Evolutionary conservation across 1,140 invertebrate species (phyloP), one percentile per base, ranked within the genome.

Genomic region (Plodia interpunctella): DNA sequence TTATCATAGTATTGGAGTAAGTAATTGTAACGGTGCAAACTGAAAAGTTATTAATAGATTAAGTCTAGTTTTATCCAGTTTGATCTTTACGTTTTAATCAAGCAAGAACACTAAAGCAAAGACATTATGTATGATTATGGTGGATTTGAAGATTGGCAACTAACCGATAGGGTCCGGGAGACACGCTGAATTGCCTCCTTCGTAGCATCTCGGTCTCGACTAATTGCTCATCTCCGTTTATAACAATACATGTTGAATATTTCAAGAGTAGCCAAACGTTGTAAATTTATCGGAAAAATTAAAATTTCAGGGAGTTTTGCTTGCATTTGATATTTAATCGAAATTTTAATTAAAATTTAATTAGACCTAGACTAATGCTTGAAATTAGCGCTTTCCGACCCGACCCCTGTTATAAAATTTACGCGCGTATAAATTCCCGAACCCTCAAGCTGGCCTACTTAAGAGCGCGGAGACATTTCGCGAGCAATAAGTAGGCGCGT

Each of bases 401-500:
- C 57, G 32, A 54, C 52, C 61, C 56, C 62, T 65, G 67, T 70
- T 70, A 74, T 67, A 61, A 73, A 76, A 74, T 76, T 76, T 70
- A 77, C 59, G 72, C 59, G 68, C 59, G 59, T 71, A 66, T 76
- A 78, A 76, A 76, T 74, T 65, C 60, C 57, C 58, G 66, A 60
- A 64, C 61, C 66, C 64, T 51, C 49, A 54, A 49, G 63, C 53
- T 79, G 72, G 65, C 76, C 75, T 75, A 80, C 73, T 81, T 78
- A n/a, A 74, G 67, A 59, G 19, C 62, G 58, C 59, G 63, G 70
- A 78, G 70, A 76, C 75, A 74, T 82, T 80, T 83, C 69, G 66
- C 68, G 73, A 77, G 76, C 70, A 81, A 80, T 82, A 85, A 82
- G 65, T 76, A 74, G 62, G 70, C 70, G 75, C 65, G 70, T 78